Conservation (phyloP, 1,140 invertebrate species). For the Carposina sasakii region DNA sequence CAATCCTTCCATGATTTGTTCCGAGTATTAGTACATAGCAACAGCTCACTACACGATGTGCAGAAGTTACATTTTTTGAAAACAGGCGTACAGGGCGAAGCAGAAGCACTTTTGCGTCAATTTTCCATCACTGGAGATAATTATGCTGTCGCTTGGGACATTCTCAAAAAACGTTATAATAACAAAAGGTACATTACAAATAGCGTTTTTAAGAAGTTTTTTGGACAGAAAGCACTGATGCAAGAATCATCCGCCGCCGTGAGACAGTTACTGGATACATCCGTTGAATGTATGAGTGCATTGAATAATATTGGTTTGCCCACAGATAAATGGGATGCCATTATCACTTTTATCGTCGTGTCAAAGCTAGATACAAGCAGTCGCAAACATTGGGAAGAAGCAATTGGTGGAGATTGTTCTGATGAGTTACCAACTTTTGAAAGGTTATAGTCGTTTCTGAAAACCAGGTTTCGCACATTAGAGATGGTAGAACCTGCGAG, state of each 20-base stretch:
- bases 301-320: no score
- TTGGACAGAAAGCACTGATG: neutral
- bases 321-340: no score
- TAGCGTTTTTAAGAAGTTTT: constrained; percentile 6
- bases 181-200: constrained; percentile 4
- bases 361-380: constrained; percentile 16
- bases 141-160: constrained; percentile 5
- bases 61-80: constrained; percentile 12
- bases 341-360: constrained; percentile 10
- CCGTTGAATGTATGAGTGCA: no score
- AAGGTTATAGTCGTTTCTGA: constrained; percentile 17
- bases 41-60: neutral
- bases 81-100: constrained; percentile 2
- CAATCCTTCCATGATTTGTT: constrained; percentile 6
- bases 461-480: constrained; percentile 17
- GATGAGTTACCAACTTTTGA: constrained; percentile 17
- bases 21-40: neutral
- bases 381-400: constrained; percentile 20
- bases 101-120: neutral
- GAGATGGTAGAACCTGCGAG: constrained; percentile 10
- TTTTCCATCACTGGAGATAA: constrained; percentile 1
- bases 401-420: constrained; percentile 4
- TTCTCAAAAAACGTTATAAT: neutral
- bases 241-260: neutral
- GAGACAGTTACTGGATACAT: no score